These are phyloP conservation scores for Microvelia longipes DNA, from an alignment of 1,140 invertebrate species.

Conservation along the genomic window DNA sequence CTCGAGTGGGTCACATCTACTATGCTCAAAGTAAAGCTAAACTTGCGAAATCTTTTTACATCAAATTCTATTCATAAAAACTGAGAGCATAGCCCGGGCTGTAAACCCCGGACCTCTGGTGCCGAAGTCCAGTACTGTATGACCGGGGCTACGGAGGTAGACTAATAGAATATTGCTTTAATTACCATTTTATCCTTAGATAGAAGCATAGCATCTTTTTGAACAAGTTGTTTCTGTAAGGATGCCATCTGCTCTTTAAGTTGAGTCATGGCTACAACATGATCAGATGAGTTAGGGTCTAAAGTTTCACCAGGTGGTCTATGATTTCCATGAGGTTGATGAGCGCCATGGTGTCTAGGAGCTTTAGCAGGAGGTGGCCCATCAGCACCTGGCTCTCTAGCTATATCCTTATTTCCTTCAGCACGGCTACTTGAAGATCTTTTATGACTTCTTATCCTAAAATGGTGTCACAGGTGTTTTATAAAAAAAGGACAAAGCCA, in stretches of 20 bases:
- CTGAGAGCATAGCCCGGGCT: too few species aligned
- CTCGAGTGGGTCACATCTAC: too few species aligned
- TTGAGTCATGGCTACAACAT: constrained; percentile 85
- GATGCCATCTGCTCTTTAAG: constrained; percentile 84
- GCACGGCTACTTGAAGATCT: constrained; percentile 29
- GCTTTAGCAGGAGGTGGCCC: constrained; percentile 14
- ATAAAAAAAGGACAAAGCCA: not conserved
- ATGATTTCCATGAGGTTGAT: too few species aligned
- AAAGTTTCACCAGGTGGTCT: constrained; percentile 30
- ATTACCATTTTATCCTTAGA: constrained; percentile 87
- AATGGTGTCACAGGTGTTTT: constrained; percentile 1
- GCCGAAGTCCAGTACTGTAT: too few species aligned
- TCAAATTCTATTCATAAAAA: too few species aligned
- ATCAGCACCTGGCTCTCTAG: constrained; percentile 3
- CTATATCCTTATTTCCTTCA: constrained; percentile 43
- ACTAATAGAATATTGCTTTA: too few species aligned
- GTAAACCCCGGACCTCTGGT: too few species aligned
- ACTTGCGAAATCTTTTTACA: too few species aligned
- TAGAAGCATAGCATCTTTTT: constrained; percentile 73
- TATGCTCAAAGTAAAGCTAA: too few species aligned
- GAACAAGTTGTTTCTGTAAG: constrained; percentile 71
- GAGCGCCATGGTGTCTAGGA: not conserved
- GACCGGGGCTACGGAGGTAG: too few species aligned
- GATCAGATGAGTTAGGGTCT: constrained; percentile 79
- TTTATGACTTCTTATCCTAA: constrained; percentile 17